Base-by-base conservation (phyloP, 2,888 invertebrate genomes). In the Orchestes rusci region DNA sequence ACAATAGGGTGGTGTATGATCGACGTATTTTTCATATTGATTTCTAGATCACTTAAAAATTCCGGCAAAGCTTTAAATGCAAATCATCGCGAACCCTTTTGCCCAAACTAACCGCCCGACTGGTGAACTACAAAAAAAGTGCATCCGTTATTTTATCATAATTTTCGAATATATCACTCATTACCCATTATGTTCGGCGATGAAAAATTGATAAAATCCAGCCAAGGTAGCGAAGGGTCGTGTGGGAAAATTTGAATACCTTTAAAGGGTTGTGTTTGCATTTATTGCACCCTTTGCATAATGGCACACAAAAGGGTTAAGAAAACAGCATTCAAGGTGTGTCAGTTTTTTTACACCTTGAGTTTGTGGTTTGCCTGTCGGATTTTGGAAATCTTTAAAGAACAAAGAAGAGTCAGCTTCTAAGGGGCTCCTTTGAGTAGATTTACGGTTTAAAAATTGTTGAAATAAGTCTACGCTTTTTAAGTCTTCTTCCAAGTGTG, bases 151-250 rank as follows among this genome's bases (percentile, higher is more conserved):
- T 46, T 50, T 50, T 50, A 46, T 37, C 50, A 50, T 50, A 50
- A 46, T 34, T 46, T 50, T 50, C 42, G 39, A 36, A 50, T 50
- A 50, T 46, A 50, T 50, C 50, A 45, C 43, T 39, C 43, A 40
- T 13, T 8, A 16, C 19, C 34, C 18, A 43, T 40, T 43, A 43
- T 46, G 31, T 28, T 34, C 33, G 15, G 32, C 50, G 50, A 50
- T 50, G 50, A 50, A 50, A 50, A 46, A 50, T 50, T 50, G 49
- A 49, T 49, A 49, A 49, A 45, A 45, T 49, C 39, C 39, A 29
- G 28, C 39, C 35, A 48, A 43, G 43, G 43, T 47, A 47, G 38
- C 19, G 38, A 42, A 13, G 32, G 16, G 39, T 29, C 43, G 35
- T 45, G 28, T 46, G 46, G 49, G 43, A 45, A 49, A 49, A 49